Evolutionary conservation across 1,140 invertebrate genomes (phyloP), one percentile per base, ranked within the genome.

Genomic region (Holcopasites calliopsidis): DNA sequence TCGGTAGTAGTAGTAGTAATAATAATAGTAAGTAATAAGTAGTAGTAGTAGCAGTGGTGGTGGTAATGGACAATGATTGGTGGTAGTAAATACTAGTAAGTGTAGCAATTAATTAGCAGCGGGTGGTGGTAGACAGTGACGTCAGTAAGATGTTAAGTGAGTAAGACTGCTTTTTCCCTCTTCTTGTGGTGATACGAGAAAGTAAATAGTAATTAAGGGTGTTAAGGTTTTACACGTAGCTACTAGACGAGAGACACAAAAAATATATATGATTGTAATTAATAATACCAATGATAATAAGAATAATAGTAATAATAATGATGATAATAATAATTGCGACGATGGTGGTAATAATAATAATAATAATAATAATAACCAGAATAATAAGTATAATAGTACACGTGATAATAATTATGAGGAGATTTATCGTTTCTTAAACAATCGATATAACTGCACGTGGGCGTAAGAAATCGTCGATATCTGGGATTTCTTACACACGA

Each of bases 1-100:
- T 90, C 87, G 84, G 83, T 85, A 85, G 79, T 82, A 84, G 83
- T 88, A 85, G 79, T 81, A 85, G 50, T 58, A 85, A 35, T 69
- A 49, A 52, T 68, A 21, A 11, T 61, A 90, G 88, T 90, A 88
- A 86, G 88, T 86, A 91, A 88, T 89, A 90, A 83, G 89, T 86
- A 82, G 82, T 84, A 86, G 79, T 83, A 84, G 83, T 86, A 86
- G 79, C 74, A 85, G 47, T 61, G 33, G 44, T 77, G 11, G 33
- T 57, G 80, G 81, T 85, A 82, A 74, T 82, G 71, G 77, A 79
- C 81, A 79, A 44, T 61, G 13, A 35, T 76, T 84, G 85, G 76
- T 80, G 82, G 83, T 86, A 85, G 74, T 81, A 86, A 47, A n/a
- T 47, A 16, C 16, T 47, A 47, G 44, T 16, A n/a, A 54, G 61